phyloP scores from a whole-genome alignment of 2,888 invertebrate species.

The Chorisops tibialis region DNA sequence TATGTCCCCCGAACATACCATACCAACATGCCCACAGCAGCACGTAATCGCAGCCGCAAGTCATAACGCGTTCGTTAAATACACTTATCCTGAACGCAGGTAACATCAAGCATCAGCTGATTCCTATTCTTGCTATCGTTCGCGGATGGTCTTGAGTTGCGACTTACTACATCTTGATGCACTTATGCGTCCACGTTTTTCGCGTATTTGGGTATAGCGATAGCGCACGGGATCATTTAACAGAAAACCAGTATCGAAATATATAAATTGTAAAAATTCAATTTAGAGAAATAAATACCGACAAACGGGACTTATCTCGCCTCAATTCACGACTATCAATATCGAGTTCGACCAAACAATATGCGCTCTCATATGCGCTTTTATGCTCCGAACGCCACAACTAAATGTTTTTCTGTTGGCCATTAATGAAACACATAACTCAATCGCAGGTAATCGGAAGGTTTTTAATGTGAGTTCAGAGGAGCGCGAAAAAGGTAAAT shows the following conservation, averaged over 20 bases:
- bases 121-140: too few species aligned
- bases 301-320: constrained; percentile 32
- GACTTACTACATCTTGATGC: constrained; percentile 14
- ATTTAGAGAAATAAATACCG: constrained; percentile 33
- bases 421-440: constrained; percentile 36
- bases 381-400: constrained; percentile 27
- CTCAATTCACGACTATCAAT: constrained; percentile 32
- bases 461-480: constrained; percentile 29
- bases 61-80: too few species aligned
- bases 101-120: too few species aligned
- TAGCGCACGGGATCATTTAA: constrained; percentile 6
- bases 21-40: too few species aligned
- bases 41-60: too few species aligned
- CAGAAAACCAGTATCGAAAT: constrained; percentile 5
- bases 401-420: constrained; percentile 33
- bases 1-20: too few species aligned
- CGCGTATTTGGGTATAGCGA: constrained; percentile 18
- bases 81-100: too few species aligned
- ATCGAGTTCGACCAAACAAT: constrained; percentile 27
- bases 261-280: constrained; percentile 35
- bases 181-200: constrained; percentile 20
- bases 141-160: too few species aligned
- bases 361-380: constrained; percentile 12
- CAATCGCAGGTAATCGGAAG: constrained; percentile 33
- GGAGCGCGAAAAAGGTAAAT: constrained; percentile 28